These are phyloP conservation scores for Epistrophella euchroma DNA, from an alignment of 2,888 invertebrate species.

Conservation along the genomic window DNA sequence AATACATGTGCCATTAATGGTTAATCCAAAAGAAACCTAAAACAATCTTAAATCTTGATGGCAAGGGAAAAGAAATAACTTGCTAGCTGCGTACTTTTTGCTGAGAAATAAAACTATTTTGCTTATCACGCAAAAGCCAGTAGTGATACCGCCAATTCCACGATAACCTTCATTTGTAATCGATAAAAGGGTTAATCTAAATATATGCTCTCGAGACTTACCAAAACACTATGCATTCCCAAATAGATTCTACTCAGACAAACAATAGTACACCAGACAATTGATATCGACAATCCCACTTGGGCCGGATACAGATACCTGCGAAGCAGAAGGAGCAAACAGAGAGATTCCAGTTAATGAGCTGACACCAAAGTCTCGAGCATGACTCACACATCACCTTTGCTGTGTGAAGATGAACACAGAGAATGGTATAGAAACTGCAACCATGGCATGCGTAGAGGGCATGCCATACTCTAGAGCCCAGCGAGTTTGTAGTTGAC, in stretches of 20 bases:
- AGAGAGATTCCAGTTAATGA: conserved; percentile 8
- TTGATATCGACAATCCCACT: conserved; percentile 86
- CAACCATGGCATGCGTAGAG: conserved; percentile 97
- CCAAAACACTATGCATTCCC: conserved; percentile 96
- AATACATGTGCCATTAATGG: background rate
- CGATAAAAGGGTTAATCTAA: conserved; percentile 10
- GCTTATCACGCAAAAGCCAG: conserved; percentile 9
- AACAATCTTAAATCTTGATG: conserved; percentile 13
- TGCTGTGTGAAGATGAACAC: conserved; percentile 91
- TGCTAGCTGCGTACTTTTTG: background rate
- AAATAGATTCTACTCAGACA: conserved; percentile 94
- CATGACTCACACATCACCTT: conserved; percentile 74
- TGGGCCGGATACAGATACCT: conserved; percentile 90
- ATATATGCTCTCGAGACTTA: conserved; percentile 84
- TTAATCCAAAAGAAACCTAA: background rate
- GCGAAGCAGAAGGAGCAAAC: conserved; percentile 9
- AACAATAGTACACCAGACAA: conserved; percentile 90
- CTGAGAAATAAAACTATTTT: conserved; percentile 1
- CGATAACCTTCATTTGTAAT: conserved; percentile 6
- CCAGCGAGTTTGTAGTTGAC: conserved; percentile 94
- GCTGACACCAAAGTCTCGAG: background rate
- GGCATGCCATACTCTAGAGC: conserved; percentile 97
- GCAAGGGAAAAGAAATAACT: background rate
- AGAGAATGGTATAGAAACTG: conserved; percentile 93
- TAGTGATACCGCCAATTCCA: background rate